These are phyloP conservation scores for Teleopsis dalmanni DNA, from an alignment of 1,140 invertebrate genomes.

Conservation along the genomic window DNA sequence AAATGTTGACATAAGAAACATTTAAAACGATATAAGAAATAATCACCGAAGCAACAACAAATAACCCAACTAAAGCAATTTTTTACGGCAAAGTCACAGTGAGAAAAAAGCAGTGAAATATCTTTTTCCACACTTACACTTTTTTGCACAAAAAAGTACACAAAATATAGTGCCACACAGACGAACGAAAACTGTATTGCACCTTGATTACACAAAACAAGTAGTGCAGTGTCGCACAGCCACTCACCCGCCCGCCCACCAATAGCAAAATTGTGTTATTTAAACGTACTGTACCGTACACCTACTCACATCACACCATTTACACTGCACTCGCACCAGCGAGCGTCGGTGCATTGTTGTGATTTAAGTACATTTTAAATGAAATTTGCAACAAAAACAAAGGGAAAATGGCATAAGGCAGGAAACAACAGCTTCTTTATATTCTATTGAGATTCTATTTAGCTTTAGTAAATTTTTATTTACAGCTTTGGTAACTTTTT, in stretches of 20 bases:
- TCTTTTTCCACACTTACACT: not conserved
- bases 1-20: too few relatives aligned
- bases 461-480: too few relatives aligned
- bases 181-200: not conserved
- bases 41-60: constrained; percentile 4
- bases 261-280: too few relatives aligned
- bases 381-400: too few relatives aligned
- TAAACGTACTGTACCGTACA: not conserved
- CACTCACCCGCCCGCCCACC: too few relatives aligned
- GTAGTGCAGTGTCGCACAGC: too few relatives aligned
- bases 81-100: not conserved
- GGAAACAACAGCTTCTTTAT: too few relatives aligned
- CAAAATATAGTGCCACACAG: not conserved
- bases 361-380: constrained; percentile 4
- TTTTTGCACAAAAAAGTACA: not conserved
- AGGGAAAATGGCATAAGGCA: too few relatives aligned
- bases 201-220: not conserved
- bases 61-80: constrained; percentile 5
- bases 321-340: not conserved
- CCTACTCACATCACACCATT: not conserved
- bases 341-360: not conserved
- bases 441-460: too few relatives aligned
- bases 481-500: too few relatives aligned
- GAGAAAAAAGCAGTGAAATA: not conserved
- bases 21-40: too few relatives aligned